Evolutionary conservation across 1,140 invertebrate genomes (phyloP), one percentile per base, ranked within the genome.

Genomic region (Pseudomyrmex flavicornis): DNA sequence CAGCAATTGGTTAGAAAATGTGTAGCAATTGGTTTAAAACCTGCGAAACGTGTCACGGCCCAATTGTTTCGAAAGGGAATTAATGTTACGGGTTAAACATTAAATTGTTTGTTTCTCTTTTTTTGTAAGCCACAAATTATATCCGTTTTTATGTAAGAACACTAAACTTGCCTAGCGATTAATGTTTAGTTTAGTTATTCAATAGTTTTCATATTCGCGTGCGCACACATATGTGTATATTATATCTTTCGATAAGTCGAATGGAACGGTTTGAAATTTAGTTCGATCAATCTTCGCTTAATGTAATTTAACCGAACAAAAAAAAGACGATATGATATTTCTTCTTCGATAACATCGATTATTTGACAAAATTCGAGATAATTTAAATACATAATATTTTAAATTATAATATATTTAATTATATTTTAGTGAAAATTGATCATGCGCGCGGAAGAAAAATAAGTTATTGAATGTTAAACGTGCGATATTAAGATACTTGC

Each of bases 1-100:
- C 12, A 75, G 50, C 26, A 56, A 69, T 7, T 77, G 48, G 63
- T 77, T 77, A 77, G 50, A 68, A 56, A 70, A 35, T 35, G 35
- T 35, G 35, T 35, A 35, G 35, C 35, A 35, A 35, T 35, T 35
- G 20, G 15, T 56, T 58, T 22, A 69, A 75, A n/a, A 62, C 68
- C 46, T 68, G 44, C 17, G 26, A 56, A 68, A 68, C 26, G 20
- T 56, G 26, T 48, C 26, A 44, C 50, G 17, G 35, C 10, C 22
- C 20, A 56, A 22, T 9, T 13, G 13, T 52, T 50, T 50, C 46
- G 13, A 35, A 35, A 35, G 66, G 17, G 66, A 66, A 50, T 8
- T 20, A 0, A 26, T 66, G 50, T 77, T 68, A 77, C 35, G 35
- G 75, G 63, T 77, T 77, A 68, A 12, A 20, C 17, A 35, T 35